A percentile compares a stretch with the other conserved stretches of the same genome.
These are phyloP conservation scores for Miichthys miiuy DNA, from an alignment of 2,797 vertebrate genomes.

Conservation along the genomic window DNA sequence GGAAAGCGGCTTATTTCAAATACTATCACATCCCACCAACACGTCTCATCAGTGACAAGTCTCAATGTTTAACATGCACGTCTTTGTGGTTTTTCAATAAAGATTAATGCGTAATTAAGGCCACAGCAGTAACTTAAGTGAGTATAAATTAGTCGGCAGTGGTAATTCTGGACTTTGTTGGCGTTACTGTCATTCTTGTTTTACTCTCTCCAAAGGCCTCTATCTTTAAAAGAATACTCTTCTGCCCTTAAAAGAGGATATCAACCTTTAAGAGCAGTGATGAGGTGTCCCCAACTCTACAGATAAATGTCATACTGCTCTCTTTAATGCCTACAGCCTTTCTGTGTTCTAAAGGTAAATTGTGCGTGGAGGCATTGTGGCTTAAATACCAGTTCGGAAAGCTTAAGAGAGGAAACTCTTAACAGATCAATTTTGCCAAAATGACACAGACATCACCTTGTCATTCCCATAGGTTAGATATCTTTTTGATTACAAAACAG, in stretches of 20 bases:
- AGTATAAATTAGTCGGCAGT: conserved; percentile 38
- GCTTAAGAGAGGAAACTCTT: conserved; percentile 65
- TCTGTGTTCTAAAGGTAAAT: conserved; percentile 65
- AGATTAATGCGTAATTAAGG: conserved; percentile 77
- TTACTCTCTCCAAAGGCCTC: conserved; percentile 38
- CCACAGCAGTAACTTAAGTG: conserved; percentile 56
- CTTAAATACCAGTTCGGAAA: conserved; percentile 73
- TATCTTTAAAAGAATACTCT: conserved; percentile 59
- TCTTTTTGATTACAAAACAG: conserved; percentile 68
- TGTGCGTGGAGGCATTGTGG: conserved; percentile 51
- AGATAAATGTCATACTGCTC: conserved; percentile 84
- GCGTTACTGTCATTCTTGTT: conserved; percentile 54
- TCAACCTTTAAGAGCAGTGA: conserved; percentile 83
- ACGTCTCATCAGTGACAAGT: conserved; percentile 68
- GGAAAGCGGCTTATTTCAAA: conserved; percentile 76
- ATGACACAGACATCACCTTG: conserved; percentile 79
- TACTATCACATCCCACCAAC: conserved; percentile 69
- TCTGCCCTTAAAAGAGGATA: conserved; percentile 73
- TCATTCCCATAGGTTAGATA: conserved; percentile 79
- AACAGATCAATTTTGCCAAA: conserved; percentile 83
- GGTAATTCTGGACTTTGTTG: conserved; percentile 56
- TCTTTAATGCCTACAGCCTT: conserved; percentile 72
- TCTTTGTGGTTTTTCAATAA: conserved; percentile 77
- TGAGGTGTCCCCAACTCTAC: conserved; percentile 65
- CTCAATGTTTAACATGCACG: conserved; percentile 74